Evolutionary conservation across 2,888 invertebrate species (phyloP), one percentile per base, ranked within the genome.

Genomic region (Slavum lentiscoides): DNA sequence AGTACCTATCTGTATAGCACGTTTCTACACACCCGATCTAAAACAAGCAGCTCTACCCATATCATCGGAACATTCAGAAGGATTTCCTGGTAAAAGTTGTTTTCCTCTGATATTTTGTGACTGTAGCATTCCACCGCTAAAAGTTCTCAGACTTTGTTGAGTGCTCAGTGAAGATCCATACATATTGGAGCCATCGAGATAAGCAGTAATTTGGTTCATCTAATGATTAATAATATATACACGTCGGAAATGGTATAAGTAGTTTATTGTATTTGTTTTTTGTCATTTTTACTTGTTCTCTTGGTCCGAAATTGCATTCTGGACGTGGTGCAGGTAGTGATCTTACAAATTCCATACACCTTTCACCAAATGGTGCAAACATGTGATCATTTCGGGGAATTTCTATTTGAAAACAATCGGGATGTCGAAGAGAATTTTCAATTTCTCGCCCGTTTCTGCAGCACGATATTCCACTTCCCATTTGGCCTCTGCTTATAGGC

Each of bases 191-290:
- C 91, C 90, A 85, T 94, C 94, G 6, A 91, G 85, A 84, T 88
- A 92, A 83, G 93, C 93, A 0, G 93, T 91, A 0, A 92, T 91
- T 83, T 93, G 92, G 85, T 92, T 92, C 91, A 92, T 91, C 91
- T 92, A 86, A 70, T 5, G 21, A 37, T 53, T 15, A 59, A 53
- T 61, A 49, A 53, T 61, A 49, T 13, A 61, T 15, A 1, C 23
- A 30, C 23, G 2, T 23, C n/a, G 21, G 21, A 21, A 23, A 17
- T 19, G 30, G 19, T 61, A 19, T 13, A 30, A 1, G 21, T 23
- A 53, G 9, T 68, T 53, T 7, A 19, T 21, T 11, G 13, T 64
- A 37, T 49, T 8, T 37, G 19, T 55, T 59, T 68, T 1, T 39
- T 49, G n/a, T 68, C 19, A n/a, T 64, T 53, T 21, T 82, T 83